Evolutionary conservation across 2,888 invertebrate genomes (phyloP).

Genomic region (Ochropleura plecta): DNA sequence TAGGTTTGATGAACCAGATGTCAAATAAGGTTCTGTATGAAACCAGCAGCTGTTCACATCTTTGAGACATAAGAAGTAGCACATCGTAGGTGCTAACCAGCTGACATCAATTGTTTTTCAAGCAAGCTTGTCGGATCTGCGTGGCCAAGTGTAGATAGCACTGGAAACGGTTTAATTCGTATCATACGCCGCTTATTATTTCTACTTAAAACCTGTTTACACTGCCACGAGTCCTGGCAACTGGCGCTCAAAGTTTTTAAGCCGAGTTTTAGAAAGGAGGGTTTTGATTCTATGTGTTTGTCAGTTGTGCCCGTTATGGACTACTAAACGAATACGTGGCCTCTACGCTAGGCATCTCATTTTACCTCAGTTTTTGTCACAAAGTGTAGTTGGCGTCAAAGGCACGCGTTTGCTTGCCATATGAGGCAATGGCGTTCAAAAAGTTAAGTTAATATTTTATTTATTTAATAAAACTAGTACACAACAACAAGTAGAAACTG

Average conservation of each 20-base stretch:
- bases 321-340: background rate
- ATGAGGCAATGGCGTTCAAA: no score
- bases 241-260: constrained; percentile 76
- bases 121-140: constrained; percentile 26
- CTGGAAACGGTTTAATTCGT: constrained; percentile 81
- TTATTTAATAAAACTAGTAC: no score
- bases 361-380: no score
- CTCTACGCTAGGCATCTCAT: no score
- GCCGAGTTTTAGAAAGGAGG: background rate
- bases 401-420: no score
- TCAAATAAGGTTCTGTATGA: no score
- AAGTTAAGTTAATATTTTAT: no score
- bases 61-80: no score
- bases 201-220: constrained; percentile 84
- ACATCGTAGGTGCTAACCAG: constrained; percentile 13
- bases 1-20: no score
- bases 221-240: constrained; percentile 77
- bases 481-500: no score
- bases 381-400: no score
- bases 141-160: constrained; percentile 63
- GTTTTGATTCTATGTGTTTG: background rate
- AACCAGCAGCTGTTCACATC: no score
- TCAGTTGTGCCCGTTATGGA: background rate
- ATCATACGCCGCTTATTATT: constrained; percentile 79
- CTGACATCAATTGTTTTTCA: constrained; percentile 33